Evolutionary conservation across 2,113 vertebrate genomes (phyloP), one percentile per base, ranked within the genome.

Genomic region (Chascanopsetta lugubris): DNA sequence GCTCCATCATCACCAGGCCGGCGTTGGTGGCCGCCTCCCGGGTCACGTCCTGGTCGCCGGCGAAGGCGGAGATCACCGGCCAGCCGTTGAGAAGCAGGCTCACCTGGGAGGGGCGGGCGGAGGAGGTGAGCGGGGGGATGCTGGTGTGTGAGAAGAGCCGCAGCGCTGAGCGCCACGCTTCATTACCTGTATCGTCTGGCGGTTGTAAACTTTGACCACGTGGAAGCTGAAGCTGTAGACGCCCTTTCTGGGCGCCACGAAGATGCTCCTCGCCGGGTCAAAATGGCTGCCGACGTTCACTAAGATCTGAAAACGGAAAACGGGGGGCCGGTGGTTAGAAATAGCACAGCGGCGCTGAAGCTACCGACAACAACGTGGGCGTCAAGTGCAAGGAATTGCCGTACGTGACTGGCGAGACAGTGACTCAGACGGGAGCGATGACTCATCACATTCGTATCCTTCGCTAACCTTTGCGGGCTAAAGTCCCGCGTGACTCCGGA

Each of bases 151-250:
- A n/a, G n/a, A n/a, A n/a, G n/a, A n/a, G n/a, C n/a, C n/a, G n/a
- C n/a, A n/a, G 29, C 29, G 29, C 8, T 30, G 29, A 30, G 29
- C 29, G 29, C 29, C 29, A 4, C 8, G 29, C 8, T 8, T 63
- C 85, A n/a, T 88, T 68, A 94, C 94, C 85, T 94, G 94, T 61
- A 95, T 94, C 0, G 94, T 95, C 67, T 95, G 94, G 29, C 94
- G 89, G 87, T 95, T 95, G 88, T 95, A 95, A 55, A 94, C 94
- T 82, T 95, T 95, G 68, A 95, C 94, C 67, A 95, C 94, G 2
- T 95, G 93, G 86, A 95, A 95, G 66, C 90, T 93, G 92, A 95
- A 95, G 69, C 94, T 94, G 89, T 94, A 95, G 61, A 95, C 93
- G 11, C 94, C 94, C 68, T 92, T 94, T 46, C 93, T 89, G 1